Evolutionary conservation across 2,113 vertebrate species (phyloP), one percentile per base, ranked within the genome.

Genomic region (Hemicordylus capensis): DNA sequence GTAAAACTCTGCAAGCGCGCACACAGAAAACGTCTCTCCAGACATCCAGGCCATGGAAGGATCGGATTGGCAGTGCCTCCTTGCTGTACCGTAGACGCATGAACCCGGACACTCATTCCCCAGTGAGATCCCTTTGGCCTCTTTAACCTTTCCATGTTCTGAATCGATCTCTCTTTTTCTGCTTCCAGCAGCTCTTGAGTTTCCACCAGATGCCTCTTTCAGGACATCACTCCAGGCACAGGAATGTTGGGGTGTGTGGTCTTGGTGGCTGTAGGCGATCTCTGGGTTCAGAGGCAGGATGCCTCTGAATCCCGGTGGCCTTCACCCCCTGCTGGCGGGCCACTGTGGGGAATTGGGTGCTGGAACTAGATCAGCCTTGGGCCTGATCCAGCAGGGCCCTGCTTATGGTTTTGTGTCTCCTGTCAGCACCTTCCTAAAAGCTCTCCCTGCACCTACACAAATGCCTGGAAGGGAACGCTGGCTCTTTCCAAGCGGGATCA

Each of bases 341-440:
- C n/a, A n/a, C n/a, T n/a, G n/a, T n/a, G n/a, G n/a, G n/a, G n/a
- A n/a, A n/a, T n/a, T n/a, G n/a, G n/a, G n/a, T n/a, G n/a, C n/a
- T n/a, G n/a, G n/a, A n/a, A n/a, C n/a, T n/a, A n/a, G n/a, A n/a
- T n/a, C n/a, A n/a, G n/a, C n/a, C n/a, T n/a, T n/a, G n/a, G n/a
- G n/a, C n/a, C n/a, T n/a, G n/a, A n/a, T n/a, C n/a, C n/a, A n/a
- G 28, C 0, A 0, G 1, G 39, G 51, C 37, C 34, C 59, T 20
- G 59, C 1, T 26, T 51, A n/a, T n/a, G n/a, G n/a, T 46, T 44
- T 2, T 17, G 17, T 17, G 37, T 59, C 22, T 26, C 59, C 63
- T 63, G 28, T n/a, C 28, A 34, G n/a, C 15, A n/a, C n/a, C n/a
- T n/a, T n/a, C n/a, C n/a, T n/a, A n/a, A n/a, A n/a, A 82, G 22